phyloP scores from a whole-genome alignment of 2,797 vertebrate genomes.

The Erpetoichthys calabaricus region DNA sequence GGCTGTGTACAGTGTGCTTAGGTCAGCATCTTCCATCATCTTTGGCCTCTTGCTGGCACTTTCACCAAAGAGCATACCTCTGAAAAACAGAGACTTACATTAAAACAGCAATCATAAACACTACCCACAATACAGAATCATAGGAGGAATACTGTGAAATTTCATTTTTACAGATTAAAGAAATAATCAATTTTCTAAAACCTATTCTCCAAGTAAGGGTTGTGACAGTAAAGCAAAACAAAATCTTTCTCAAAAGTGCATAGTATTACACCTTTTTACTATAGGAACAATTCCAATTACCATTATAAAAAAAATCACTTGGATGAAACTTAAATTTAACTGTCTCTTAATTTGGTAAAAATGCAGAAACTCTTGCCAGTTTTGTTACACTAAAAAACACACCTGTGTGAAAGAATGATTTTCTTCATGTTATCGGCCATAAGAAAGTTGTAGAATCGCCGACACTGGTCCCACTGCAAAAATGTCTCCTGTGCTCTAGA shows the following conservation, averaged over 20 bases:
- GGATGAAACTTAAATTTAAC: no score
- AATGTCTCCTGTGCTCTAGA: slow-evolving; percentile 90
- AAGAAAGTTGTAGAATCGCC: slow-evolving; percentile 95
- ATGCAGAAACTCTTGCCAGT: no score
- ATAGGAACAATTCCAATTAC: no score
- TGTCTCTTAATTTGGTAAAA: no score
- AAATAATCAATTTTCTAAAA: no score
- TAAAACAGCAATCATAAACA: neutral
- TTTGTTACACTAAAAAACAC: slow-evolving; percentile 7
- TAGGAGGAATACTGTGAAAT: neutral
- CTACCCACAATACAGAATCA: neutral
- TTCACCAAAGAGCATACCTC: slow-evolving; percentile 70
- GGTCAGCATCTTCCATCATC: slow-evolving; percentile 57
- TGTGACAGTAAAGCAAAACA: no score
- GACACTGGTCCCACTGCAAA: slow-evolving; percentile 94
- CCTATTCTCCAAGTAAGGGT: no score
- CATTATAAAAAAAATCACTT: no score
- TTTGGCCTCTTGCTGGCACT: slow-evolving; percentile 44
- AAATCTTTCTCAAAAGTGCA: no score
- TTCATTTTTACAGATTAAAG: no score
- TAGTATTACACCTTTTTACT: no score
- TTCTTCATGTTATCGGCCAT: slow-evolving; percentile 99
- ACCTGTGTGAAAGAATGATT: slow-evolving; percentile 96
- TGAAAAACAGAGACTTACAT: slow-evolving; percentile 27
- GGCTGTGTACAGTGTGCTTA: slow-evolving; percentile 76